Conservation (phyloP, 2,113 vertebrate genomes). For the Martes martes region DNA sequence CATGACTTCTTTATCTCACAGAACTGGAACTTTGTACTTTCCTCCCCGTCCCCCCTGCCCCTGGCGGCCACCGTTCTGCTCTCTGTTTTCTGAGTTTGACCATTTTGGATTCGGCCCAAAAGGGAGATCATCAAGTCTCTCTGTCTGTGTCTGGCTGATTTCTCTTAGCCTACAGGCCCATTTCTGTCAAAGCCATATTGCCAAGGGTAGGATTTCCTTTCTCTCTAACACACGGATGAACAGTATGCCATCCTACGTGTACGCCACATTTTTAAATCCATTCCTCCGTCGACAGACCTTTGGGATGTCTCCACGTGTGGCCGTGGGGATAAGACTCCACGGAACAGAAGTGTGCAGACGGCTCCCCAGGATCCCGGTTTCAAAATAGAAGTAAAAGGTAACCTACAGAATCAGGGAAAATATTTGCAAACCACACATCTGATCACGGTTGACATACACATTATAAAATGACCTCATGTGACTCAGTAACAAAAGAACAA, state of each 20-base stretch:
- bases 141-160: not conserved
- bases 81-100: not conserved
- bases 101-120: not conserved
- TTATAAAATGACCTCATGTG: not conserved
- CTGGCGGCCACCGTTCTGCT: rapidly evolving
- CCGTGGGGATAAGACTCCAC: not conserved
- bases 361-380: not conserved
- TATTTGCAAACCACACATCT: not conserved
- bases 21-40: not conserved
- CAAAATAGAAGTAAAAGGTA: not conserved
- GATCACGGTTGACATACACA: not conserved
- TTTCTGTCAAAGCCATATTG: too few relatives aligned
- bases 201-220: not conserved
- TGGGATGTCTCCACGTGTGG: not conserved
- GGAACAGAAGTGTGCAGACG: too few relatives aligned
- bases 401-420: not conserved
- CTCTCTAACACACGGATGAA: not conserved
- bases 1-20: rapidly evolving
- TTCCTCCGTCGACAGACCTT: too few relatives aligned
- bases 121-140: not conserved
- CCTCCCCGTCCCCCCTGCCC: too few relatives aligned
- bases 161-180: not conserved
- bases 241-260: not conserved
- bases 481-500: not conserved
- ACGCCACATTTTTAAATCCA: not conserved